Percentiles rank a stretch among this genome's conserved stretches.
These are phyloP conservation scores for Rhagologus leucostigma DNA, from an alignment of 2,113 vertebrate genomes.

Conservation along the genomic window DNA sequence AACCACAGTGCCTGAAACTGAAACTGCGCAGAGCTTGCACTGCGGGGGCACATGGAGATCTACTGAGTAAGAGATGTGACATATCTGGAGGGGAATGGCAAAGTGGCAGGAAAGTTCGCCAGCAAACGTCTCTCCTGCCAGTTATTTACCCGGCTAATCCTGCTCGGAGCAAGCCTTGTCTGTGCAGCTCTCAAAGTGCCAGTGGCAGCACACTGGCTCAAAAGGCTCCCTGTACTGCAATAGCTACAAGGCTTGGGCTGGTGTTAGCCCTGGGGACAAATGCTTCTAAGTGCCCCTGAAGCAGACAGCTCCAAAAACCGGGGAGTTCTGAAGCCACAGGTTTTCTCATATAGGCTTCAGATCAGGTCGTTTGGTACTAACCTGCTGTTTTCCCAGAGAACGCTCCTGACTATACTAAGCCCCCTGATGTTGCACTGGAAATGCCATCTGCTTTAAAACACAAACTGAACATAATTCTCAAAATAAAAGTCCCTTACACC, in stretches of 20 bases:
- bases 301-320: rapidly evolving
- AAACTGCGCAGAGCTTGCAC: neutral
- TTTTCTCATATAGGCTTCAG: neutral
- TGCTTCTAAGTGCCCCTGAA: neutral
- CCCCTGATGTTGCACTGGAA: neutral
- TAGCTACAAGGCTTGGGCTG: neutral
- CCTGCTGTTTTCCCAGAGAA: neutral
- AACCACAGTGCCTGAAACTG: neutral
- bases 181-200: neutral
- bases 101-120: neutral
- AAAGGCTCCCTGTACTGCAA: neutral
- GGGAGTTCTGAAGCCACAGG: neutral
- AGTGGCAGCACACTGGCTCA: neutral
- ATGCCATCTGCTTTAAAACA: neutral
- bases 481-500: neutral
- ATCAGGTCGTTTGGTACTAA: neutral
- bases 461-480: neutral
- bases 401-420: neutral
- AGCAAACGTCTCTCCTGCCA: neutral
- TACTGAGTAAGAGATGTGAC: neutral
- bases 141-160: neutral
- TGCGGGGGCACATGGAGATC: neutral
- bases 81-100: neutral
- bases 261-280: neutral
- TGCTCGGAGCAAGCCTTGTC: neutral